phyloP scores from a whole-genome alignment of 1,140 invertebrate genomes.

The Wiebesia pumilae region DNA sequence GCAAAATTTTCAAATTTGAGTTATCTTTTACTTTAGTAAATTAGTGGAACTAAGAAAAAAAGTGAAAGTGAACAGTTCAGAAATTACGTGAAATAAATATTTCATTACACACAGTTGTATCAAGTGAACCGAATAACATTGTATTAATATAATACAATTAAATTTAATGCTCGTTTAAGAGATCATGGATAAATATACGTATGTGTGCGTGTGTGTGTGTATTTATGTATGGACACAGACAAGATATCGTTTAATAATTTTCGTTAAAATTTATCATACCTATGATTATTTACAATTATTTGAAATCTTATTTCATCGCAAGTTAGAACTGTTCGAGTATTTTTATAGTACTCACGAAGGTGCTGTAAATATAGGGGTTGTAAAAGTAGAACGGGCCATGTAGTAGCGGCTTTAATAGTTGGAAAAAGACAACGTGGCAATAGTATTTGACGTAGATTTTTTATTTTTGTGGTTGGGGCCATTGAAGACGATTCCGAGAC shows the following conservation, averaged over 20 bases:
- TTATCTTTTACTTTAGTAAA: constrained; percentile 24
- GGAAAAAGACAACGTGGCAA: constrained; percentile 33
- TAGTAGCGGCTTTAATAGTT: constrained; percentile 40
- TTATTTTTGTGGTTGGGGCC: constrained; percentile 22
- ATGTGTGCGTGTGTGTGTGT: no score
- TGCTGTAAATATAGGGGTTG: constrained; percentile 27
- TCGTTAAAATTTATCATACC: no score
- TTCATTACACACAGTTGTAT: not conserved
- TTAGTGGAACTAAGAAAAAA: constrained; percentile 38
- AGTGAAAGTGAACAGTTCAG: constrained; percentile 23
- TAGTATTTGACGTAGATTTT: constrained; percentile 21
- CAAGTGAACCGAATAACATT: not conserved
- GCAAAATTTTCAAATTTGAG: constrained; percentile 1
- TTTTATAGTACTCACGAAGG: constrained; percentile 47
- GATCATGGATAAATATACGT: not conserved
- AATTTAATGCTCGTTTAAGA: not conserved
- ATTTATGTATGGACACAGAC: no score
- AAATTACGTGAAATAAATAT: not conserved
- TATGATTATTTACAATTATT: not conserved
- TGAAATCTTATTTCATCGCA: not conserved
- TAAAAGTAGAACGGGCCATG: constrained; percentile 45
- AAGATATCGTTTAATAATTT: no score
- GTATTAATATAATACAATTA: not conserved
- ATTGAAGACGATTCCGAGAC: not conserved
- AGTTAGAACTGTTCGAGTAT: not conserved